phyloP scores from a whole-genome alignment of 2,113 vertebrate species.

The Hyperoodon ampullatus region DNA sequence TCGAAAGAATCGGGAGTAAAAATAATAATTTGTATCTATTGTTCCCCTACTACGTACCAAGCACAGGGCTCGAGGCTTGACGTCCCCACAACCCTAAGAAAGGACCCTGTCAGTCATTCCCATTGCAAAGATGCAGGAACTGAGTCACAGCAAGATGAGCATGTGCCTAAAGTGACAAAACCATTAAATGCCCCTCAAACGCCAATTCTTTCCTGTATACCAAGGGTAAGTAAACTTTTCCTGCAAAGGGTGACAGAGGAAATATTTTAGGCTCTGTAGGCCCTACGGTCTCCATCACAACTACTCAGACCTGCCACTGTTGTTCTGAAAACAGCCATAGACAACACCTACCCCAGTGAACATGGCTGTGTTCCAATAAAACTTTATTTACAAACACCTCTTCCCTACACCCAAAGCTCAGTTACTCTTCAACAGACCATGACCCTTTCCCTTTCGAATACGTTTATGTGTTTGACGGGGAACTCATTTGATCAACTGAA shows the following conservation, averaged over 20 bases:
- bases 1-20: background rate
- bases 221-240: background rate
- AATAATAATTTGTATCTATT: background rate
- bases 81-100: background rate
- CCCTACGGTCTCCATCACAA: background rate
- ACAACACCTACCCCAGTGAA: accelerated
- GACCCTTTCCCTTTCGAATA: constrained; percentile 30
- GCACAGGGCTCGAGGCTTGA: background rate
- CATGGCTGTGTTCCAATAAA: background rate
- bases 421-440: background rate
- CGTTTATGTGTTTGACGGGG: constrained; percentile 67
- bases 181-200: background rate
- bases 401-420: background rate
- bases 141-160: background rate
- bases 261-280: background rate
- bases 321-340: background rate
- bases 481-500: constrained; percentile 78
- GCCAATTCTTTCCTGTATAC: background rate
- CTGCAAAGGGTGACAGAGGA: background rate
- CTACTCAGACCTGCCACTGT: no score
- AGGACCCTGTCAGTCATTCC: background rate
- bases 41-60: background rate
- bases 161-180: background rate
- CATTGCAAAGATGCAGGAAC: background rate
- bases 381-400: constrained; percentile 29